Percentiles rank a stretch among this genome's conserved stretches.
These are phyloP conservation scores for Temnopleurus reevesii DNA, from an alignment of 53 echinoderm and acorn worm species.

Conservation along the genomic window DNA sequence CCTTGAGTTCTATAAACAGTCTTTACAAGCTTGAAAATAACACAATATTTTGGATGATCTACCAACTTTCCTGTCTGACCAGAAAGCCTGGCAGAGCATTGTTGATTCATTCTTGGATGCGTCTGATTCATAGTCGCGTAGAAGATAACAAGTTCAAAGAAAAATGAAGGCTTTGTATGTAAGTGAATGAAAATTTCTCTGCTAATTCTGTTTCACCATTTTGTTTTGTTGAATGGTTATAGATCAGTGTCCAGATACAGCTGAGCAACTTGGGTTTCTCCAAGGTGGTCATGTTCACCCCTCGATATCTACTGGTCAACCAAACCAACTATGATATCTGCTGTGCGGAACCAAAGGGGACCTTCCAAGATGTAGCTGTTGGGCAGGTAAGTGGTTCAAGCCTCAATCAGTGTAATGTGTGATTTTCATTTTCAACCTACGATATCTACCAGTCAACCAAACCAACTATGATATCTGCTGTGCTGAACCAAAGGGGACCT, in stretches of 20 bases:
- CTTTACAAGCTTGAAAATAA: no score
- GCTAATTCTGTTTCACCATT: no score
- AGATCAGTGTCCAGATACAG: constrained; percentile 96
- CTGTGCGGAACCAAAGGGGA: constrained; percentile 72
- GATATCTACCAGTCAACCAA: constrained; percentile 81
- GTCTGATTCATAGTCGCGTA: no score
- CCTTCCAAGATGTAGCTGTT: constrained; percentile 63
- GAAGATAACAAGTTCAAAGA: no score
- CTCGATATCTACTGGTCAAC: constrained; percentile 87
- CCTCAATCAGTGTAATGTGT: background rate
- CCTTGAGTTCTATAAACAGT: no score
- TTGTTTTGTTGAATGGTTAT: background rate
- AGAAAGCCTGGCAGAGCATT: no score
- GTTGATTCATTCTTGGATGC: no score
- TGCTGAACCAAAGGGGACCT: constrained; percentile 62
- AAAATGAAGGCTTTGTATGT: no score
- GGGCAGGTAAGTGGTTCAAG: constrained; percentile 63
- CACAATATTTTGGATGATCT: no score
- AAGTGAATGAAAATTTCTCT: no score
- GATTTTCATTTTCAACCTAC: constrained; percentile 85
- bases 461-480: constrained; percentile 72
- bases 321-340: constrained; percentile 84
- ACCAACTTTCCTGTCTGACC: no score
- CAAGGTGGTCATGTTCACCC: constrained; percentile 95
- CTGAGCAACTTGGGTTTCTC: constrained; percentile 95